Conservation (phyloP, 2,113 vertebrate genomes). For the Phylloscopus whistleri region DNA sequence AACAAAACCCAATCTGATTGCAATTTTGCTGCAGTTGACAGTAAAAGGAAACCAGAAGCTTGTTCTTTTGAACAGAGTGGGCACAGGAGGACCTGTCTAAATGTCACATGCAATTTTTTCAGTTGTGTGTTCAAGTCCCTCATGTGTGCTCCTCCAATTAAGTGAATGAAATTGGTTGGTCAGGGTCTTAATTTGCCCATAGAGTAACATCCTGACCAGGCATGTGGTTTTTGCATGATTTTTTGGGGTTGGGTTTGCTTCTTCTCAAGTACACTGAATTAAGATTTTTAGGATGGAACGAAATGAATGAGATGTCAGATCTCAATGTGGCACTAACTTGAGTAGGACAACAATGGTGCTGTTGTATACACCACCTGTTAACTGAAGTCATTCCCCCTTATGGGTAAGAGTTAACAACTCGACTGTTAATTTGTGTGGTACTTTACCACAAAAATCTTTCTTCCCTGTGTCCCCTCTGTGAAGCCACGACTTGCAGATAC, state of each 20-base stretch:
- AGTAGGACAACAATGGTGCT: not conserved
- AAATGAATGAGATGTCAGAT: not conserved
- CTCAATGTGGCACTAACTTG: not conserved
- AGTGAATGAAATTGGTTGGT: not conserved
- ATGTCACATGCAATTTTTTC: not conserved
- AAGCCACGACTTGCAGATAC: not conserved
- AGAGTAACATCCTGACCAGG: not conserved
- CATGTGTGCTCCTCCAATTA: accelerated
- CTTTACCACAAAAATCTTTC: not conserved
- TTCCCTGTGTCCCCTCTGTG: not conserved
- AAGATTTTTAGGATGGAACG: not conserved
- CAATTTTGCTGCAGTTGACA: not conserved
- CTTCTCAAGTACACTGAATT: not conserved
- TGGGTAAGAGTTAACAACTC: not conserved
- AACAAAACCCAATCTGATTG: not conserved
- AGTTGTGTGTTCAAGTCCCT: not conserved
- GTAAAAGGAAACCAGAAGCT: not conserved
- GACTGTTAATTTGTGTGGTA: not conserved
- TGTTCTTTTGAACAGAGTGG: not conserved
- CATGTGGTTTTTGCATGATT: not conserved
- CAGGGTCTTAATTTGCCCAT: not conserved
- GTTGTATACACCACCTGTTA: not conserved
- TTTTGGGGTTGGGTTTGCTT: not conserved
- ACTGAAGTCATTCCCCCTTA: not conserved
- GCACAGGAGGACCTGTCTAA: not conserved